Percentiles rank a stretch among this genome's conserved stretches.
Conservation (phyloP, 2,797 vertebrate genomes). For the Micropoecilia bifurca region DNA sequence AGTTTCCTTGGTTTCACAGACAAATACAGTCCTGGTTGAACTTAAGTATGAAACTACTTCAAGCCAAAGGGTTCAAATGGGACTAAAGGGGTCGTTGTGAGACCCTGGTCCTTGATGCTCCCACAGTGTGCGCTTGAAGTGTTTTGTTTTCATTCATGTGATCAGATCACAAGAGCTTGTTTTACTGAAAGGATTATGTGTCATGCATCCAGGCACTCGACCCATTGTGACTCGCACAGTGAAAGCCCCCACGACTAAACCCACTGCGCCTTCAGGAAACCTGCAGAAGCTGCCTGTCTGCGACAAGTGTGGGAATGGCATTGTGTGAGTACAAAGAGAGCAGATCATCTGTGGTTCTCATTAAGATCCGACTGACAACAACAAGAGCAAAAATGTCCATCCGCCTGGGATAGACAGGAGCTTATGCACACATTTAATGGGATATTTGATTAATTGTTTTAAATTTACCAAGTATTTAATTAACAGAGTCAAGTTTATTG, state of each 20-base stretch:
- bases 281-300: slow-evolving; percentile 94
- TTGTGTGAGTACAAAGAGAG: slow-evolving; percentile 87
- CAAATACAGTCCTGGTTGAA: background rate
- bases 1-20: slow-evolving; percentile 9
- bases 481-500: no score
- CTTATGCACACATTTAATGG: background rate
- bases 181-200: slow-evolving; percentile 32
- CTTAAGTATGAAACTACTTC: background rate
- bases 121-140: slow-evolving; percentile 8
- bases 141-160: slow-evolving; percentile 21
- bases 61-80: slow-evolving; percentile 7
- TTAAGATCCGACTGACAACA: slow-evolving; percentile 5
- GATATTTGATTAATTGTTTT: background rate
- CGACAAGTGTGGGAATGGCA: slow-evolving; percentile 95
- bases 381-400: background rate
- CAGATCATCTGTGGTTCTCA: slow-evolving; percentile 41
- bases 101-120: background rate
- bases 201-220: slow-evolving; percentile 82
- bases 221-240: slow-evolving; percentile 90
- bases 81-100: slow-evolving; percentile 5
- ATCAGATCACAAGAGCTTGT: background rate
- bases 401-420: background rate
- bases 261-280: slow-evolving; percentile 80
- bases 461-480: no score
- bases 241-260: slow-evolving; percentile 89